Conservation (phyloP, 2,113 vertebrate species). For the Psammodynastes pulverulentus region DNA sequence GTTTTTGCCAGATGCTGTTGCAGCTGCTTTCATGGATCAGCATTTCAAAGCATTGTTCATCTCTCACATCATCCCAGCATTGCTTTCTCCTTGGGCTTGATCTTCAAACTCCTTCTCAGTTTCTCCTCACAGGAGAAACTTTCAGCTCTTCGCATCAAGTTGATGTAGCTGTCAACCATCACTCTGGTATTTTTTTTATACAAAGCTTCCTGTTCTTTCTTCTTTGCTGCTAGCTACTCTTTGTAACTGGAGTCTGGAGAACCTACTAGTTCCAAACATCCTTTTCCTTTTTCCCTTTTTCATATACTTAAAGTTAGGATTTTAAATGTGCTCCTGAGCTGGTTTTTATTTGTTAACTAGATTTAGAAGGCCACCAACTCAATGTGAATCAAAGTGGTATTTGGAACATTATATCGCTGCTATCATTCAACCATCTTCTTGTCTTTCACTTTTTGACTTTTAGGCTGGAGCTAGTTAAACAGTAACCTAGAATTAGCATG, state of each 20-base stretch:
- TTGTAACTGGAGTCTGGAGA: background rate
- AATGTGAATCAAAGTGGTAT: background rate
- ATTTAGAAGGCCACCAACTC: background rate
- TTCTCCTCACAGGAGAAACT: background rate
- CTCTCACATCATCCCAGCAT: background rate
- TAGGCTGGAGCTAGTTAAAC: background rate
- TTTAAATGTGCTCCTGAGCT: background rate
- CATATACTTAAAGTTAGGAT: background rate
- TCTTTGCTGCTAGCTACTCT: background rate
- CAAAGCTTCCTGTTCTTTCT: background rate
- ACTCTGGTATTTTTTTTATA: background rate
- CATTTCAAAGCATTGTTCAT: background rate
- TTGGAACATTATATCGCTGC: background rate
- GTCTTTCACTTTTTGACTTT: background rate
- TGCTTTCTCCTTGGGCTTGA: background rate
- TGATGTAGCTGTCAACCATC: background rate
- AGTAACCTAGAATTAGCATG: background rate
- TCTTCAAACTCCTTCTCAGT: background rate
- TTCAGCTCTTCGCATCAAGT: background rate
- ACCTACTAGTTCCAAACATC: background rate
- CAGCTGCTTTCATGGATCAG: background rate
- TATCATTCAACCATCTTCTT: background rate
- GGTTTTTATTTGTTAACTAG: background rate
- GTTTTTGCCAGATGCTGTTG: background rate
- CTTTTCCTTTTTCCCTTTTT: background rate